Percentiles rank a stretch among this genome's conserved stretches.
phyloP scores from a whole-genome alignment of 1,140 invertebrate genomes.

The Limonius californicus region DNA sequence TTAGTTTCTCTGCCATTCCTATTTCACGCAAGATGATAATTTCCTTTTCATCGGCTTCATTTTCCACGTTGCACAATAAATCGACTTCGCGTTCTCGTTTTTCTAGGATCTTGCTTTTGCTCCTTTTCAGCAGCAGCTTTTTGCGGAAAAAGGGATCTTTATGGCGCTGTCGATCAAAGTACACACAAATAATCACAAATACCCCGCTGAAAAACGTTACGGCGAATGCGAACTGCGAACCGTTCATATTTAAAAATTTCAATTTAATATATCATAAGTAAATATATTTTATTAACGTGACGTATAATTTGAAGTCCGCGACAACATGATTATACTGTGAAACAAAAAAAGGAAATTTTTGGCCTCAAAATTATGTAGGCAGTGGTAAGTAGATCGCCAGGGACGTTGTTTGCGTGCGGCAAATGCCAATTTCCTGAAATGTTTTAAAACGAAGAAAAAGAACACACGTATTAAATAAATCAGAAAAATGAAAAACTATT shows the following conservation, averaged over 20 bases:
- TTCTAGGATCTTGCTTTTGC: not conserved
- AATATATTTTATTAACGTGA: no score
- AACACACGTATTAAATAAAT: no score
- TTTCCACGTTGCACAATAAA: not conserved
- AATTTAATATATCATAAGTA: no score
- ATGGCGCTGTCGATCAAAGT: constrained; percentile 5
- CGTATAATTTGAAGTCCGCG: no score
- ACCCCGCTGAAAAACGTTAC: not conserved
- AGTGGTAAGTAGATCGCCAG: no score
- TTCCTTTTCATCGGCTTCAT: constrained; percentile 11
- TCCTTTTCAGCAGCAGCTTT: constrained; percentile 10
- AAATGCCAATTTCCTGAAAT: no score
- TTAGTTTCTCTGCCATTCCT: constrained; percentile 15
- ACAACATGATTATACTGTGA: no score
- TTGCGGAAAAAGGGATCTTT: constrained; percentile 11
- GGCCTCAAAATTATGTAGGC: no score
- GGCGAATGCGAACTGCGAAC: not conserved
- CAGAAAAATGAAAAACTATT: no score
- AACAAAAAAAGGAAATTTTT: no score
- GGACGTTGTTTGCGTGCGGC: no score
- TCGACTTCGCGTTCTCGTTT: not conserved
- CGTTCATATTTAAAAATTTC: not conserved
- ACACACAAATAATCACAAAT: constrained; percentile 4
- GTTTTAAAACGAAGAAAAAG: no score
- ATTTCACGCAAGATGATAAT: constrained; percentile 17